Base-by-base conservation (phyloP, 2,113 vertebrate genomes). In the Vireo altiloquus region DNA sequence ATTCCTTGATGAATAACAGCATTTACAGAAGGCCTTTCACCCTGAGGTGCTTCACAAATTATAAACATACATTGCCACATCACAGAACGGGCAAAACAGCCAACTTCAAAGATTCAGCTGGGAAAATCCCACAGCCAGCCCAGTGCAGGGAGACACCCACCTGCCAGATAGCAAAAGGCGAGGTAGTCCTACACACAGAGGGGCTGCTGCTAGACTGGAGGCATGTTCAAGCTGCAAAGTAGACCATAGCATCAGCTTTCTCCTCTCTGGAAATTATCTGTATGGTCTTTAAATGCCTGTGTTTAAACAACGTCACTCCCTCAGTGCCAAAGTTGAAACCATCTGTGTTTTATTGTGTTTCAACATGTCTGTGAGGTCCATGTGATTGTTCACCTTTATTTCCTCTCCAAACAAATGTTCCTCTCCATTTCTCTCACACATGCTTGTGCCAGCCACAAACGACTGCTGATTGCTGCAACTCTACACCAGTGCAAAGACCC, bases 1-100 rank as follows among this genome's bases (percentile, higher is more conserved):
- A 87, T 85, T 94, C 56, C 81, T 53, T 59, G 66, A 72, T 92
- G 75, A 94, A 91, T 87, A 85, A 65, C 74, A 87, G 84, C 75
- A 76, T 74, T 95, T 95, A 72, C 81, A 95, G 70, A 54, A 61
- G 63, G 82, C 75, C 75, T 91, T 94, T 95, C 93, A 92, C 84
- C 89, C 70, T 7, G 59, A 92, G 90, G 91, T 95, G 87, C 87
- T 94, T 65, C 82, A 31, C 66, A 96, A 79, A 95, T 81, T 17
- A 53, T 44, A 94, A 97, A 91, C 84, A 94, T 16, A 17, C 53
- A 89, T 74, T 2, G 11, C 64, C 70, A 72, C 87, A 64, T 85
- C 78, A 74, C 40, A 91, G 71, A 37, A 15, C 0, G 8, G 49
- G 61, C 54, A 15, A 60, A 87, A 37, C 46, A 33, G 65, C 54